Base-by-base conservation (phyloP, 2,113 vertebrate genomes). In the Ailurus styani region DNA sequence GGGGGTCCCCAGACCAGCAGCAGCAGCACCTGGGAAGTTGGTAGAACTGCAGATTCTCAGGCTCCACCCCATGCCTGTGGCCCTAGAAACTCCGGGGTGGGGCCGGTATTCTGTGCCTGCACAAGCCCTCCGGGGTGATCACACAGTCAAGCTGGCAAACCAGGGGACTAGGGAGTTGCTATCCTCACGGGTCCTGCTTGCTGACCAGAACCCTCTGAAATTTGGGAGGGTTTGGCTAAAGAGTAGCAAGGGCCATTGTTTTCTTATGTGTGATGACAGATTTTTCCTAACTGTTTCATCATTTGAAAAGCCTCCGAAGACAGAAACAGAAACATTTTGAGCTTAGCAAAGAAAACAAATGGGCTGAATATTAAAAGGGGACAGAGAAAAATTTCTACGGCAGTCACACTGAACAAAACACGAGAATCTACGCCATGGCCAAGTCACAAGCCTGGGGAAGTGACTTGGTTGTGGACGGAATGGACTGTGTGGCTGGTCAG, bases 291-390 rank as follows among this genome's bases (percentile, higher is more conserved):
- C 42, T 79, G 64, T 73, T 92, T 50, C 52, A 81, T 84, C 21
- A 84, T 92, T 66, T 90, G 12, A 90, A 93, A 87, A 37, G 34
- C 2, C 40, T 83, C 9, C n/a, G 13, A 78, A 60, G 54, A 23
- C 34, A 83, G 90, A 85, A 93, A 18, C 31, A 77, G 93, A 91
- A 82, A 25, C 45, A 20, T 68, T 91, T 62, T 90, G 55, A 88
- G 55, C 25, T 93, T 50, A 64, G 45, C 75, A 88, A 78, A 66
- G 85, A 95, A 94, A 95, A 55, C 60, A 79, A 85, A 72, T 60
- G 37, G 62, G 40, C 54, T 90, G 18, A 57, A 60, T 77, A 87
- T 37, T 73, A 72, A 96, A 85, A 70, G 17, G 27, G 62, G 29
- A 37, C 45, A 66, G 37, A n/a, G 14, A 78, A 54, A 37, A 83